Base-by-base conservation (phyloP, 2,888 invertebrate genomes). In the Leucania comma region DNA sequence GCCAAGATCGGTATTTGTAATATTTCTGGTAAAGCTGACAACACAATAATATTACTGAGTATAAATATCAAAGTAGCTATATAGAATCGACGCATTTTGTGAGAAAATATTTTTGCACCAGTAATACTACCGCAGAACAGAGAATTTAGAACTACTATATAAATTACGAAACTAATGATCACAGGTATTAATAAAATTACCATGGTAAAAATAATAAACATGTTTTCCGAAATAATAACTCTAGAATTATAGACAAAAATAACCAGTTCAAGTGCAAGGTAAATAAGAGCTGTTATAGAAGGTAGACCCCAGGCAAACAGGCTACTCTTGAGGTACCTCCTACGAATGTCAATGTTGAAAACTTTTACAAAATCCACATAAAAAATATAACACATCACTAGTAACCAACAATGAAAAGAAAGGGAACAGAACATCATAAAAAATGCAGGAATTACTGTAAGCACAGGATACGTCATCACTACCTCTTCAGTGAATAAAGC, bases 321-420 rank as follows among this genome's bases (percentile, higher is more conserved):
- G n/a, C 12, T 53, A 26, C 58, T 70, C 26, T 68, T 70, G 14
- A 70, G 24, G 12, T 26, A 70, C 32, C 66, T 58, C n/a, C 69
- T 70, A 46, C 20, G 32, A 46, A 68, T 24, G 29, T 70, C 46
- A n/a, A 46, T 32, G 14, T 46, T 46, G 20, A 70, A 68, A 14
- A 70, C 70, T 68, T 70, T 68, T 2, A 68, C 53, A 59, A 68
- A 70, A 53, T 70, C 70, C 26, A 59, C 69, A 9, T 70, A 70
- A 14, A 68, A 70, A n/a, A 68, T 26, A 20, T 35, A 70, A n/a
- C 58, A 32, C 32, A 70, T 35, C n/a, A 70, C 58, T 4, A 70
- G 51, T 59, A 68, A 46, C 70, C 58, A 68, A 46, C 42, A 68
- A 46, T 53, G 22, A 22, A 32, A 51, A 0, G 62, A 4, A 3